A percentile compares a stretch with the other conserved stretches of the same genome.
Evolutionary conservation across 1,140 invertebrate species (phyloP).

Genomic region (Drosophila elegans): DNA sequence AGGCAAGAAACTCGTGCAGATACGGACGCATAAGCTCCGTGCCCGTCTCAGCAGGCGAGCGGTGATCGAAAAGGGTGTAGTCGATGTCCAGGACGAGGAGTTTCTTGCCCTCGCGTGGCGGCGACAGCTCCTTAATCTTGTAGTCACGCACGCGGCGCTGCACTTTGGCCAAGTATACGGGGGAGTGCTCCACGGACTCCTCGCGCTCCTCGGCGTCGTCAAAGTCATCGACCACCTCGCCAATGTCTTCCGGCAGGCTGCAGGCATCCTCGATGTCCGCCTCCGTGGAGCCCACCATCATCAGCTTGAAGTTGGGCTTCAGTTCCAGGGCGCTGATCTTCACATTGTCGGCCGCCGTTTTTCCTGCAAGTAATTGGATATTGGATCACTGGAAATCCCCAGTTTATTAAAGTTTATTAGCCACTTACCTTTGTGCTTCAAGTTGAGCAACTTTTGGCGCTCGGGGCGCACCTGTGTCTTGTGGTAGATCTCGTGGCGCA

Average conservation of each 20-base stretch:
- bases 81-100: conserved; percentile 98
- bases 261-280: conserved; percentile 94
- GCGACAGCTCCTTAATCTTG: conserved; percentile 93
- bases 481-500: conserved; percentile 88
- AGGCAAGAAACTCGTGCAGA: conserved; percentile 96
- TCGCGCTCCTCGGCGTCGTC: conserved; percentile 95
- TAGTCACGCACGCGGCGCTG: conserved; percentile 94
- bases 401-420: not conserved
- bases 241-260: conserved; percentile 91
- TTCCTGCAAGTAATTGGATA: conserved; percentile 87
- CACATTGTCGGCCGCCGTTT: conserved; percentile 91
- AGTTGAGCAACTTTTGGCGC: conserved; percentile 96
- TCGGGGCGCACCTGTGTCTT: conserved; percentile 88
- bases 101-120: conserved; percentile 93
- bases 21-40: conserved; percentile 96
- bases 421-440: conserved; percentile 94
- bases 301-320: conserved; percentile 96
- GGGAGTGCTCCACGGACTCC: conserved; percentile 85
- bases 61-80: conserved; percentile 98
- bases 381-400: not conserved
- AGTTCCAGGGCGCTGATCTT: conserved; percentile 90
- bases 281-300: conserved; percentile 98
- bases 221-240: conserved; percentile 94
- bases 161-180: conserved; percentile 91
- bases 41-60: conserved; percentile 95